These are phyloP conservation scores for Drosophila anomelani DNA, from an alignment of 2,888 invertebrate species.

Conservation along the genomic window DNA sequence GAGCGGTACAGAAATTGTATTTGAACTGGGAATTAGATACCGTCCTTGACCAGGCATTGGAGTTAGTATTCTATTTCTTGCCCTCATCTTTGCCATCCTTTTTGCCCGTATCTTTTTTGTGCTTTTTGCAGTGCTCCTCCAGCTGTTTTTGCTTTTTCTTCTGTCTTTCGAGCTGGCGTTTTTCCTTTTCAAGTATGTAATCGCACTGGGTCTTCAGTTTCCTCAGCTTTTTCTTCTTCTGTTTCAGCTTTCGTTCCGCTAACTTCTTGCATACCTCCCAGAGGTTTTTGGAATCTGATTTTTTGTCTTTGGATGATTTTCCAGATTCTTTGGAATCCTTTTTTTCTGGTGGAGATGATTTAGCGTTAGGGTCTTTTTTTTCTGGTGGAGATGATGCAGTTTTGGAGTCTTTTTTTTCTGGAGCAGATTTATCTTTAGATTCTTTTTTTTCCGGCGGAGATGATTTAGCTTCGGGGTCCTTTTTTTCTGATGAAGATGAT, in stretches of 20 bases:
- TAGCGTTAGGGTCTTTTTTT: too few relatives aligned
- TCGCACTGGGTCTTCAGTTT: constrained; percentile 11
- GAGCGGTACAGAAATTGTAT: not conserved
- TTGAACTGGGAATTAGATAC: not conserved
- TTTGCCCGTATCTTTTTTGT: not conserved
- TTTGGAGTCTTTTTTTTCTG: not conserved
- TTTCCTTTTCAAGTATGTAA: constrained; percentile 5
- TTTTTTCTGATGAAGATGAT: not conserved
- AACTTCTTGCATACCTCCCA: constrained; percentile 18
- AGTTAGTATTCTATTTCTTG: not conserved
- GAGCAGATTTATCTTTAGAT: not conserved
- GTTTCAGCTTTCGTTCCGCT: constrained; percentile 5
- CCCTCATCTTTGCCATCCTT: not conserved
- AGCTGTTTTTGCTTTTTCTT: constrained; percentile 10
- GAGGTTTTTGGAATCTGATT: constrained; percentile 2
- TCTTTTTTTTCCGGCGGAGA: not conserved
- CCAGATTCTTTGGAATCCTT: not conserved
- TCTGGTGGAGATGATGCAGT: not conserved
- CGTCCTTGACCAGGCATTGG: not conserved
- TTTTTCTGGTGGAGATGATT: not conserved
- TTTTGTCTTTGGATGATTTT: not conserved
- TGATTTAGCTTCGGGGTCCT: not conserved
- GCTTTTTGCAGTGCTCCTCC: constrained; percentile 30
- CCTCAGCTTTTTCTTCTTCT: constrained; percentile 10
- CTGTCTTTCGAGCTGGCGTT: constrained; percentile 3